Evolutionary conservation across 2,797 vertebrate species (phyloP).

Genomic region (Prunella strophiata): DNA sequence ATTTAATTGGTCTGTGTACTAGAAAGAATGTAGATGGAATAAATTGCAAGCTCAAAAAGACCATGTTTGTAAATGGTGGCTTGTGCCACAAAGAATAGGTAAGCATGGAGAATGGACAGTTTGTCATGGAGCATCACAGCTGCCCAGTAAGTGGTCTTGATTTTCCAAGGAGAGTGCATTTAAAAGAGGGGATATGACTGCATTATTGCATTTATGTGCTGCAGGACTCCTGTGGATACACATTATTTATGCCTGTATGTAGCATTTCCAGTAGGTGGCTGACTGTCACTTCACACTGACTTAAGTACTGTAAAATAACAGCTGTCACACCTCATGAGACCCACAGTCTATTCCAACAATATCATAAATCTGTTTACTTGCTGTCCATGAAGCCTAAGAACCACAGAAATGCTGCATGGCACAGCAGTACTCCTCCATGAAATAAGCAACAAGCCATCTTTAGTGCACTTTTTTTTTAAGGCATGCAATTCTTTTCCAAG

Average conservation of each 20-base stretch:
- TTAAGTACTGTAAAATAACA: slow-evolving; percentile 70
- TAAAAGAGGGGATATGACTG: background rate
- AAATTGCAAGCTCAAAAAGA: background rate
- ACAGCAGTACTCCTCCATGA: background rate
- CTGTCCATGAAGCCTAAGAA: background rate
- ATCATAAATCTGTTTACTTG: slow-evolving; percentile 50
- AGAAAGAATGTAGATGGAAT: background rate
- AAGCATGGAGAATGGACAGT: background rate
- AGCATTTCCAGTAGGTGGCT: slow-evolving; percentile 54
- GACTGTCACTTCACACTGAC: slow-evolving; percentile 50
- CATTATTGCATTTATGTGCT: background rate
- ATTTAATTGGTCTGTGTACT: background rate
- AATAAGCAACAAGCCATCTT: background rate
- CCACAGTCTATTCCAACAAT: slow-evolving; percentile 16
- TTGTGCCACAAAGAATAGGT: background rate
- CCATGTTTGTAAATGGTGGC: background rate
- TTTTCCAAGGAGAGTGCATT: background rate
- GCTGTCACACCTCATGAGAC: slow-evolving; percentile 63
- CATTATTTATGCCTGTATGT: slow-evolving; percentile 60
- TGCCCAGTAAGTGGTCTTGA: background rate
- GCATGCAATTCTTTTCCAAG: background rate
- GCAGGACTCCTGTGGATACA: slow-evolving; percentile 35
- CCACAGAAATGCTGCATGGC: background rate
- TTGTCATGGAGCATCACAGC: background rate
- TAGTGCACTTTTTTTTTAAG: background rate